Percentiles rank a stretch among this genome's conserved stretches.
These are phyloP conservation scores for Dermatemys mawii DNA, from an alignment of 2,113 vertebrate species.

Conservation along the genomic window DNA sequence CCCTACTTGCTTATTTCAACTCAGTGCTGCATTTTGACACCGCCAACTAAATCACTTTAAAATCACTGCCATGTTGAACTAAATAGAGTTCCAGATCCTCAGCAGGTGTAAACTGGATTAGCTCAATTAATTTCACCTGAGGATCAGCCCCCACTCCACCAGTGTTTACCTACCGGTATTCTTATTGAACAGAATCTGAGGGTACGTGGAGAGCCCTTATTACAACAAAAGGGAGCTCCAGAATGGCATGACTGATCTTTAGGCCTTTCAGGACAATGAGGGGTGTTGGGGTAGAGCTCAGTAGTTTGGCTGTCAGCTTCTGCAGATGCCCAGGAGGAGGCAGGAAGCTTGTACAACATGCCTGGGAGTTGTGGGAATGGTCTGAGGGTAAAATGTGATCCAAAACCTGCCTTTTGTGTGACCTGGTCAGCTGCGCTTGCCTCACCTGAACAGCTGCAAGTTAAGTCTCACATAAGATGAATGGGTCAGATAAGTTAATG, in stretches of 20 bases:
- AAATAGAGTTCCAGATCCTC: neutral
- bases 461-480: neutral
- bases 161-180: accelerated
- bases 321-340: neutral
- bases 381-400: neutral
- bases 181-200: neutral
- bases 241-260: neutral
- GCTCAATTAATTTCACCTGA: neutral
- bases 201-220: neutral
- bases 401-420: neutral
- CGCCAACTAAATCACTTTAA: neutral
- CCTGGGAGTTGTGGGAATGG: accelerated
- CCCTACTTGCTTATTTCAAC: constrained; percentile 30
- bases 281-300: neutral
- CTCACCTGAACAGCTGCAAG: neutral
- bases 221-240: neutral
- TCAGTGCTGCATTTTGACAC: neutral
- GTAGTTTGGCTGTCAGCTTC: neutral
- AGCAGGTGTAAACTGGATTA: neutral
- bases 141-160: neutral
- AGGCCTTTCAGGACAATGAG: neutral
- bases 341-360: neutral
- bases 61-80: neutral
- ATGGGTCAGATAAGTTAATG: neutral
- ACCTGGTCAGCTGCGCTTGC: neutral